phyloP scores from a whole-genome alignment of 2,797 vertebrate species.

The Benthosema pterotum region DNA sequence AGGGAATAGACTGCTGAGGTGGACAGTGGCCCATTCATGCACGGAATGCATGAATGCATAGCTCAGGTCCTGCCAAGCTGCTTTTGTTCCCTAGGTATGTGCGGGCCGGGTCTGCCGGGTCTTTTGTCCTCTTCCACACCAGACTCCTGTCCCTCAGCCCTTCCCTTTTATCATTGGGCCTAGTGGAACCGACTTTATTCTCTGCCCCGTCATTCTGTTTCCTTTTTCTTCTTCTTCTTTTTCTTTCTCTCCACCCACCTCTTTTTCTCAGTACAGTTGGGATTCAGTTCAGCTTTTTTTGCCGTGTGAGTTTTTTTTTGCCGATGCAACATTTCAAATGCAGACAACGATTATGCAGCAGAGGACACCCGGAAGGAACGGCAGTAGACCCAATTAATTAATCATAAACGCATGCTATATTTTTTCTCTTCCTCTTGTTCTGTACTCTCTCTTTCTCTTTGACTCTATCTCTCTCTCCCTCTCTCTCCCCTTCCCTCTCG shows the following conservation, averaged over 20 bases:
- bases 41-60: constrained; percentile 57
- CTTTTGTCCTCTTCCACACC: constrained; percentile 41
- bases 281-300: too few species aligned
- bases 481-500: not conserved
- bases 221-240: too few species aligned
- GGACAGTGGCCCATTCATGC: constrained; percentile 29
- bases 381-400: too few species aligned
- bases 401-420: constrained; percentile 3
- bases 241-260: not conserved
- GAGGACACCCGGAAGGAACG: too few species aligned
- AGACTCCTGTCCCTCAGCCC: constrained; percentile 35
- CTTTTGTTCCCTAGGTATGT: constrained; percentile 50
- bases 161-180: constrained; percentile 35
- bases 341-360: too few species aligned
- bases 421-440: constrained; percentile 33
- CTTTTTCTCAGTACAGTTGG: not conserved
- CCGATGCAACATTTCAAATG: too few species aligned
- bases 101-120: constrained; percentile 34
- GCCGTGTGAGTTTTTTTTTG: too few species aligned
- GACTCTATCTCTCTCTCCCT: constrained; percentile 15
- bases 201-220: not conserved
- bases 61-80: constrained; percentile 54
- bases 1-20: constrained; percentile 62
- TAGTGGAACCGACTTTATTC: constrained; percentile 25
- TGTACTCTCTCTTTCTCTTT: constrained; percentile 28